Percentiles rank a stretch among this genome's conserved stretches.
phyloP scores from a whole-genome alignment of 2,888 invertebrate species.

The Apamea monoglypha region DNA sequence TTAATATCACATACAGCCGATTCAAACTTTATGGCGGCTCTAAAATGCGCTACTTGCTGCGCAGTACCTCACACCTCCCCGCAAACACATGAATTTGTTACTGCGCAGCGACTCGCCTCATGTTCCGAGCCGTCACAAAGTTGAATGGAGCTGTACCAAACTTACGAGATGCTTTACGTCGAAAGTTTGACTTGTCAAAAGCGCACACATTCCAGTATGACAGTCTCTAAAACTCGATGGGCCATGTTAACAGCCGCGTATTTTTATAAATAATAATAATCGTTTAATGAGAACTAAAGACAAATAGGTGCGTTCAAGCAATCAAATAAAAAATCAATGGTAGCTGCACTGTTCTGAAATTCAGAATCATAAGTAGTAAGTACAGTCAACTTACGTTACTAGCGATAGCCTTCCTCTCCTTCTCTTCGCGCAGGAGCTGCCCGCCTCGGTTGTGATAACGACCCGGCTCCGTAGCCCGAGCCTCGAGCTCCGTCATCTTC shows the following conservation, averaged over 20 bases:
- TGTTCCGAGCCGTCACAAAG: background rate
- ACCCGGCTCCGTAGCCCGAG: conserved; percentile 94
- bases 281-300: no score
- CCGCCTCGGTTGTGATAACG: conserved; percentile 97
- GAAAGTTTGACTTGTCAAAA: background rate
- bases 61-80: no score
- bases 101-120: background rate
- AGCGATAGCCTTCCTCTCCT: conserved; percentile 94
- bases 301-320: no score
- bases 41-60: no score
- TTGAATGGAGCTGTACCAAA: background rate
- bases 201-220: background rate
- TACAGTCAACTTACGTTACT: conserved; percentile 87
- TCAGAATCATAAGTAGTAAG: conserved; percentile 10
- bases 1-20: background rate
- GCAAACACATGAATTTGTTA: background rate
- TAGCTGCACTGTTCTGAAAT: background rate
- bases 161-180: background rate
- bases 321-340: no score
- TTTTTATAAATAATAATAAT: background rate
- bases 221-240: background rate
- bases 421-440: conserved; percentile 95
- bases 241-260: background rate
- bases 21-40: no score
- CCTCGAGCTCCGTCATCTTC: conserved; percentile 94